Evolutionary conservation across 1,140 invertebrate genomes (phyloP).

Genomic region (Ephestia elutella): DNA sequence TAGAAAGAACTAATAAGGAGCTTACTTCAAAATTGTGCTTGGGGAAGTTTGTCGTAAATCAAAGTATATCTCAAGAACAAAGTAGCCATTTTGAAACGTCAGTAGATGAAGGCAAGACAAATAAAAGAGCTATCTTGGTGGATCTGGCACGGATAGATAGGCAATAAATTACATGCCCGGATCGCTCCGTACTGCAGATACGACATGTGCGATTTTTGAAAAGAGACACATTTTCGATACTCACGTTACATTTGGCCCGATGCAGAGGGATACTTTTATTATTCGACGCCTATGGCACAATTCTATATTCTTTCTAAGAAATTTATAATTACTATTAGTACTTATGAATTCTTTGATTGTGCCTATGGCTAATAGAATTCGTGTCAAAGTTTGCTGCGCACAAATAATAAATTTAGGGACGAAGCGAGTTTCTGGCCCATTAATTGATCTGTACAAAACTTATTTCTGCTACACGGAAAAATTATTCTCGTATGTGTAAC

Average conservation of each 20-base stretch:
- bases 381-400: no score
- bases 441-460: no score
- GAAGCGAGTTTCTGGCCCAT: no score
- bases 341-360: no score
- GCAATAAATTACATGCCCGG: constrained; percentile 13
- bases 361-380: no score
- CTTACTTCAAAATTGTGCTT: not conserved
- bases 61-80: not conserved
- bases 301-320: no score
- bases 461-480: no score
- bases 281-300: no score
- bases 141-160: constrained; percentile 15
- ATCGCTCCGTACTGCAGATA: constrained; percentile 8
- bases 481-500: no score
- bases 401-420: no score
- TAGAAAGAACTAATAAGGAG: not conserved
- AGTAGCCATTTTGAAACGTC: constrained; percentile 1
- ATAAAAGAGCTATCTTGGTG: constrained; percentile 12
- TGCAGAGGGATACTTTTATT: no score
- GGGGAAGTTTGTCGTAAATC: not conserved
- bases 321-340: no score
- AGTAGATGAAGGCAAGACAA: constrained; percentile 1
- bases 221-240: not conserved
- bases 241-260: not conserved
- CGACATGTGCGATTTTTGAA: not conserved